Percentiles rank a stretch among this genome's conserved stretches.
Conservation (phyloP, 2,888 invertebrate species). For the Drosophila ustulata region DNA sequence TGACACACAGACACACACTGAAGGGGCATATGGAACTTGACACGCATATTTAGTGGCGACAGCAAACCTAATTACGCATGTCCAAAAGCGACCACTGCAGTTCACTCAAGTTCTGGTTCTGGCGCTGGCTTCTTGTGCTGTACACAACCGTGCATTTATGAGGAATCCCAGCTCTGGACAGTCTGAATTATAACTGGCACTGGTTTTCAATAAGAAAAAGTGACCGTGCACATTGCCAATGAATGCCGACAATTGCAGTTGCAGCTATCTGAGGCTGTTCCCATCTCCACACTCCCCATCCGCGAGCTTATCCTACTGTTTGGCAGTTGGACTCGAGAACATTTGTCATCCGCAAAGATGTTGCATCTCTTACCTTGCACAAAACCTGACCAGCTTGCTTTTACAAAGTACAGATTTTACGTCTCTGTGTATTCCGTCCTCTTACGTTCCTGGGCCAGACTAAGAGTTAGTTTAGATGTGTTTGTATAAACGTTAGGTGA, state of each 20-base stretch:
- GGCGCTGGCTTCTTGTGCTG: conserved; percentile 10
- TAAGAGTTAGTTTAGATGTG: not conserved
- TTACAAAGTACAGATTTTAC: conserved; percentile 57
- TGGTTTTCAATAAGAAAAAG: conserved; percentile 60
- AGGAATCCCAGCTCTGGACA: conserved; percentile 15
- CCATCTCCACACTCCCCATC: not conserved
- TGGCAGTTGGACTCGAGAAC: conserved; percentile 32
- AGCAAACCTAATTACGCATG: conserved; percentile 80
- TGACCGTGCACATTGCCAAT: conserved; percentile 11
- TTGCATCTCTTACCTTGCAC: conserved; percentile 4
- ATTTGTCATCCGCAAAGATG: conserved; percentile 69
- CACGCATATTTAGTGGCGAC: conserved; percentile 79
- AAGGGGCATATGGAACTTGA: conserved; percentile 63
- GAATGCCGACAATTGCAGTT: conserved; percentile 23
- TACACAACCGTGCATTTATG: conserved; percentile 60
- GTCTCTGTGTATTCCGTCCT: conserved; percentile 35
- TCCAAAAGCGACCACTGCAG: conserved; percentile 59
- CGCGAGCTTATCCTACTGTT: not conserved
- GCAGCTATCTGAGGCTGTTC: conserved; percentile 16
- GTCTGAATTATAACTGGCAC: conserved; percentile 9
- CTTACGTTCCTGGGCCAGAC: no score
- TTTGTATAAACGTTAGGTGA: conserved; percentile 38
- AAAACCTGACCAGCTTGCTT: conserved; percentile 11
- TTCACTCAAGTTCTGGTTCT: conserved; percentile 20
- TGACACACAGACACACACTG: conserved; percentile 5